A percentile compares a stretch with the other conserved stretches of the same genome.
phyloP scores from a whole-genome alignment of 2,797 vertebrate species.

The Sternotherus odoratus region DNA sequence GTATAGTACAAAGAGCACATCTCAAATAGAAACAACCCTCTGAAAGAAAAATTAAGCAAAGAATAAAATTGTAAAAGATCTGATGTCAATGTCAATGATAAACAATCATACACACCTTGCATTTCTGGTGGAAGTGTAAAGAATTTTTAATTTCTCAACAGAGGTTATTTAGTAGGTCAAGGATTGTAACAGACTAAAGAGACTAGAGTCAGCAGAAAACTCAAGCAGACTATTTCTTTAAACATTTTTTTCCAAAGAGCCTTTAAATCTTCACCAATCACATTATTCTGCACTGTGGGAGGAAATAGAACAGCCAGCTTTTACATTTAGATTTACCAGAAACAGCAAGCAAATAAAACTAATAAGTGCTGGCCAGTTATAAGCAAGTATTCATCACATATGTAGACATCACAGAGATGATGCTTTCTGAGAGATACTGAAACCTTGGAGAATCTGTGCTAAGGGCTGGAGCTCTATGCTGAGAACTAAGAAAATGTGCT shows the following conservation, averaged over 20 bases:
- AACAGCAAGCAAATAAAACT: background rate
- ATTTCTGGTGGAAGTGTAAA: background rate
- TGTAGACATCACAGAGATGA: background rate
- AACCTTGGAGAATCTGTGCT: background rate
- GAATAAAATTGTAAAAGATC: background rate
- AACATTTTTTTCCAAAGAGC: background rate
- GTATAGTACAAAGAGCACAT: background rate
- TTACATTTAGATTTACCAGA: background rate
- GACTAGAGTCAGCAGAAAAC: background rate
- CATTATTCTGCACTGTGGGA: background rate
- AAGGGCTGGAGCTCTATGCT: background rate
- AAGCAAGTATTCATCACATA: background rate
- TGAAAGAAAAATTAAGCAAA: slow-evolving; percentile 7
- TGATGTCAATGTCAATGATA: background rate
- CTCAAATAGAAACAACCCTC: background rate
- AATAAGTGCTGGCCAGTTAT: background rate
- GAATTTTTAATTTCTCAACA: slow-evolving; percentile 3
- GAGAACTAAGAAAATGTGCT: background rate
- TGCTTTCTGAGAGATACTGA: background rate
- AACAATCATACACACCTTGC: background rate
- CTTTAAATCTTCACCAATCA: background rate
- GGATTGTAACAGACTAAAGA: background rate
- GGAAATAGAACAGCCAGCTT: background rate
- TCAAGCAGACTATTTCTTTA: background rate
- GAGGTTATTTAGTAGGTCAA: background rate